These are phyloP conservation scores for Petrolisthes cinctipes DNA, from an alignment of 2,888 invertebrate genomes.

Conservation along the genomic window DNA sequence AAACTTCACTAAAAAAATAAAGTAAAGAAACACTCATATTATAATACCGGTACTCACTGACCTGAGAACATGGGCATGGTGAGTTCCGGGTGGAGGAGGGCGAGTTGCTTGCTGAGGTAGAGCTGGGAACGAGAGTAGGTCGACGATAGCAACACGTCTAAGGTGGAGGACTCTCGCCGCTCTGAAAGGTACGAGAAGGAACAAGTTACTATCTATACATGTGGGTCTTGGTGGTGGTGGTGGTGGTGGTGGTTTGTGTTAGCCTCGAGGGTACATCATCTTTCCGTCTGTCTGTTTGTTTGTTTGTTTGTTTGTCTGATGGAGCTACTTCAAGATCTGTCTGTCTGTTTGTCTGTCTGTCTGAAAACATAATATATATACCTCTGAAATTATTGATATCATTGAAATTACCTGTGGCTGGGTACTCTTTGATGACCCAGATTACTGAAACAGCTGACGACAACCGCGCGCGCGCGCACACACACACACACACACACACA, in stretches of 20 bases:
- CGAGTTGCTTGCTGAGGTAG: constrained; percentile 90
- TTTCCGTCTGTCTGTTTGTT: background rate
- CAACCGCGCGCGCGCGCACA: no score
- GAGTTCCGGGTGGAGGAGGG: constrained; percentile 93
- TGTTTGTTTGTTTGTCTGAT: background rate
- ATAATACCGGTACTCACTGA: constrained; percentile 71
- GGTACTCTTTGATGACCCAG: no score
- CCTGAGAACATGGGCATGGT: constrained; percentile 99
- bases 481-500: no score
- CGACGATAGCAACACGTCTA: constrained; percentile 87
- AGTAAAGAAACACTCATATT: background rate
- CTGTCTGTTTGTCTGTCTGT: background rate
- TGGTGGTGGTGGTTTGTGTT: no score
- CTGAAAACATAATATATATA: background rate
- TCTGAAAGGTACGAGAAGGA: constrained; percentile 15
- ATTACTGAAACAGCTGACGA: no score
- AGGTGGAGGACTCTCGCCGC: constrained; percentile 76
- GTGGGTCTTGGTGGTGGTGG: background rate
- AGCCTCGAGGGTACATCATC: background rate
- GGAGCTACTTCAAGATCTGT: background rate
- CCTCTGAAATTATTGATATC: no score
- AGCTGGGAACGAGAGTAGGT: constrained; percentile 94
- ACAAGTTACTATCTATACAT: background rate
- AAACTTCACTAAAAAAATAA: background rate
- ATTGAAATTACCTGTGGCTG: no score